These are phyloP conservation scores for Meta bourneti DNA, from an alignment of 2,888 invertebrate genomes.

Conservation along the genomic window DNA sequence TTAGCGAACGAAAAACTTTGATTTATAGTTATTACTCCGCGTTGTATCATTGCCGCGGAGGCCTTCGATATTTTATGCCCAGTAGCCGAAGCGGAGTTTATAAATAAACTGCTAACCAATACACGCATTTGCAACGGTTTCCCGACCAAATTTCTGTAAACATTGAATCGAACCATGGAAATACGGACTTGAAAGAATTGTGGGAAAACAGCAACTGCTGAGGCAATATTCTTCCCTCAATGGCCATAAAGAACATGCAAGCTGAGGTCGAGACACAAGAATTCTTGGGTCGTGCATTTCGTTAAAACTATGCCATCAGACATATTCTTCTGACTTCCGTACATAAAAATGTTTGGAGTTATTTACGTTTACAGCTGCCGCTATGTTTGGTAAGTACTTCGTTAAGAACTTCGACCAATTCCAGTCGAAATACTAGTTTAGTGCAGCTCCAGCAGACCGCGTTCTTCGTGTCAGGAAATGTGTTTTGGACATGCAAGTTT, in stretches of 20 bases:
- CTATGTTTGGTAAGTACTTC: conserved; percentile 58
- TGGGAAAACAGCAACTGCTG: conserved; percentile 67
- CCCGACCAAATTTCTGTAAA: conserved; percentile 33
- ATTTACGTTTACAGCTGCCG: conserved; percentile 59
- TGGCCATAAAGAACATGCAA: conserved; percentile 66
- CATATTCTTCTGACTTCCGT: conserved; percentile 55
- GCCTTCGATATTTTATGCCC: conserved; percentile 20
- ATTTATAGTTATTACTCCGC: conserved; percentile 63
- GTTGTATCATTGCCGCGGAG: conserved; percentile 45
- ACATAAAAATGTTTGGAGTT: conserved; percentile 52
- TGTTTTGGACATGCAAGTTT: conserved; percentile 63
- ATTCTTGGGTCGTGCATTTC: conserved; percentile 43
- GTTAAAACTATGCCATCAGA: conserved; percentile 61
- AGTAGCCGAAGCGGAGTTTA: conserved; percentile 34
- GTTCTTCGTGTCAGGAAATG: conserved; percentile 62
- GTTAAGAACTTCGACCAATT: conserved; percentile 59
- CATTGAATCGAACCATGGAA: conserved; percentile 53
- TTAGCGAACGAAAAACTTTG: conserved; percentile 24
- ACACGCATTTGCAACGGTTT: conserved; percentile 48
- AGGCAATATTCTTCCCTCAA: conserved; percentile 61
- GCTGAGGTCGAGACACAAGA: conserved; percentile 42
- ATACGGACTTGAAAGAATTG: conserved; percentile 46
- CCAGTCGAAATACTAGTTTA: conserved; percentile 53
- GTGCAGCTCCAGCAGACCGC: not conserved
- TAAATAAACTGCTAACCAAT: conserved; percentile 71